Percentiles rank a stretch among this genome's conserved stretches.
These are phyloP conservation scores for Falco rusticolus DNA, from an alignment of 2,797 vertebrate species.

Conservation along the genomic window DNA sequence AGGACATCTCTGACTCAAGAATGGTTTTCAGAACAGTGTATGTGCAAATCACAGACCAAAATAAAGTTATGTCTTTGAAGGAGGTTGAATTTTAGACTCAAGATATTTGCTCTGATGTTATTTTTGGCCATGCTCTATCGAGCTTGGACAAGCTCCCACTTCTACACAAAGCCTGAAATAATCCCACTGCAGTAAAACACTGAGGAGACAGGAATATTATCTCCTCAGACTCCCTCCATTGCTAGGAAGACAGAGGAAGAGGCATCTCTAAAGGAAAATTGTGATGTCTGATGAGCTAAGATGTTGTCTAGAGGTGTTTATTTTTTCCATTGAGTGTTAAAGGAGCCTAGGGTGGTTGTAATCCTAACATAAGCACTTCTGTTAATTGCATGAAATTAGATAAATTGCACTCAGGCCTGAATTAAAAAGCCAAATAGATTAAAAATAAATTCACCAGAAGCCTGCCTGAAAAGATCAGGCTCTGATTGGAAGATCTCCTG, in stretches of 20 bases:
- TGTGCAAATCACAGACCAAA: neutral
- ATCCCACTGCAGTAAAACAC: neutral
- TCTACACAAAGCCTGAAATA: neutral
- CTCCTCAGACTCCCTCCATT: neutral
- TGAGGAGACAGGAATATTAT: neutral
- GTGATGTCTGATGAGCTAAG: neutral
- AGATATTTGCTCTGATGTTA: neutral
- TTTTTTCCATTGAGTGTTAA: neutral
- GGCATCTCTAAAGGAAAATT: neutral
- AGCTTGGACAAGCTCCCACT: neutral
- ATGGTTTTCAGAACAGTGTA: neutral
- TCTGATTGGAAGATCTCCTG: constrained; percentile 18
- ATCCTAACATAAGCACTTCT: neutral
- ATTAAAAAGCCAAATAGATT: constrained; percentile 12
- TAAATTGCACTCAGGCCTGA: neutral
- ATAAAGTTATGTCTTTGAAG: neutral
- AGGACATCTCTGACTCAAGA: neutral
- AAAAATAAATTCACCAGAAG: constrained; percentile 34
- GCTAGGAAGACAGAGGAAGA: neutral
- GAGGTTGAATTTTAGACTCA: neutral
- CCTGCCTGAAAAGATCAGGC: neutral
- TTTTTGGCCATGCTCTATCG: neutral
- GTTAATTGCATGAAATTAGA: constrained; percentile 44
- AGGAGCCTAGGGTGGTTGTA: neutral
- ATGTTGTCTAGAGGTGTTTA: neutral